phyloP scores from a whole-genome alignment of 1,140 invertebrate species.

The Periplaneta americana region DNA sequence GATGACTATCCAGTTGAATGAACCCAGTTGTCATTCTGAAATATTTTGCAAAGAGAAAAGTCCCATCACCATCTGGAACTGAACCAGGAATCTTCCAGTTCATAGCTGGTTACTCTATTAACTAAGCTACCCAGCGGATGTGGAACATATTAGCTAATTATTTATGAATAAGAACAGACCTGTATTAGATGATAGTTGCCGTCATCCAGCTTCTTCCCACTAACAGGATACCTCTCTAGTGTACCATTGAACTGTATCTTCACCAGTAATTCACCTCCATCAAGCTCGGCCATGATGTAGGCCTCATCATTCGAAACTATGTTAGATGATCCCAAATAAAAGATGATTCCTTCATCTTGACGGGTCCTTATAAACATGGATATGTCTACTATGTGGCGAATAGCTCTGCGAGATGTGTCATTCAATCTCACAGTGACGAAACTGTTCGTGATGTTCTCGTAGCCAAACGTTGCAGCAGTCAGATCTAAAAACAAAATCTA shows the following conservation, averaged over 20 bases:
- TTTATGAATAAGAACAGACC: slow-evolving; percentile 34
- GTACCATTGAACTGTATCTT: slow-evolving; percentile 76
- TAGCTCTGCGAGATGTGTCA: slow-evolving; percentile 56
- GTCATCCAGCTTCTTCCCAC: slow-evolving; percentile 75
- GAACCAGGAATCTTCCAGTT: too few species aligned
- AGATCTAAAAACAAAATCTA: slow-evolving; percentile 49
- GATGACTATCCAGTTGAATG: too few species aligned
- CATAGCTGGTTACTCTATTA: too few species aligned
- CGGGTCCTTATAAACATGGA: slow-evolving; percentile 90
- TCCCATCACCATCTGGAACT: too few species aligned
- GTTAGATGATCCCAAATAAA: slow-evolving; percentile 72
- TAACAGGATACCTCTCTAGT: slow-evolving; percentile 71
- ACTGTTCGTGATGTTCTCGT: slow-evolving; percentile 70
- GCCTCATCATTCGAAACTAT: slow-evolving; percentile 49
- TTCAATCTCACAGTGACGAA: slow-evolving; percentile 65
- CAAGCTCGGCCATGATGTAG: slow-evolving; percentile 69
- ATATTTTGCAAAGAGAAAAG: too few species aligned
- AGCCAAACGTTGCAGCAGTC: slow-evolving; percentile 85
- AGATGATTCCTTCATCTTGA: slow-evolving; percentile 75
- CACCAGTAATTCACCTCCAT: slow-evolving; percentile 69
- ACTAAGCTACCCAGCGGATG: too few species aligned
- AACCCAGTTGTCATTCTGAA: too few species aligned
- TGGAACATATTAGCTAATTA: neutral
- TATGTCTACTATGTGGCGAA: slow-evolving; percentile 76
- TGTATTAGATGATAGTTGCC: slow-evolving; percentile 82